These are phyloP conservation scores for Porites cylindrica DNA, from an alignment of 92 coral and sea anemone species.

Conservation along the genomic window DNA sequence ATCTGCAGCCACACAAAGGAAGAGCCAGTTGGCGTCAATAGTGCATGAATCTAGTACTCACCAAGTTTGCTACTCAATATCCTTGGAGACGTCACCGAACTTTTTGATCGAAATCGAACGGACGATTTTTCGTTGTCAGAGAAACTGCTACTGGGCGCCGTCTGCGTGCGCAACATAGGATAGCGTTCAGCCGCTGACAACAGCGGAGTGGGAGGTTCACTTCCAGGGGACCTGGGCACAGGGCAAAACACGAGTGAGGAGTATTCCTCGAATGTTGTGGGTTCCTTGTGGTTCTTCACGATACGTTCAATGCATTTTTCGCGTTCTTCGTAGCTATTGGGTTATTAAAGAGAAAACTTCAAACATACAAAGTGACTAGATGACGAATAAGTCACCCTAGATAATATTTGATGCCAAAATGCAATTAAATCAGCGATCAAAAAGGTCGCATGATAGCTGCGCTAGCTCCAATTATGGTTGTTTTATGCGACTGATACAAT, in stretches of 20 bases:
- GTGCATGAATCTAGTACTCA: constrained; percentile 5
- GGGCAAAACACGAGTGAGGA: constrained; percentile 93
- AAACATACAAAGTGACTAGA: background rate
- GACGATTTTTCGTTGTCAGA: constrained; percentile 49
- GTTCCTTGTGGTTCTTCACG: constrained; percentile 88
- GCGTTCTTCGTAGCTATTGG: constrained; percentile 91
- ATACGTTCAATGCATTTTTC: constrained; percentile 84
- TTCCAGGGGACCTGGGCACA: constrained; percentile 71
- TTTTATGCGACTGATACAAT: too few relatives aligned
- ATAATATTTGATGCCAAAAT: too few relatives aligned
- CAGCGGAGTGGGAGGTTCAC: constrained; percentile 86
- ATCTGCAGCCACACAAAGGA: background rate
- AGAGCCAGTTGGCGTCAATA: background rate
- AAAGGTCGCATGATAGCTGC: too few relatives aligned
- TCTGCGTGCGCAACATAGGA: constrained; percentile 61
- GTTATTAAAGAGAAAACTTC: background rate
- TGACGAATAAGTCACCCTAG: too few relatives aligned
- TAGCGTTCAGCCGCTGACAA: constrained; percentile 48
- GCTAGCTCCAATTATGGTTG: too few relatives aligned
- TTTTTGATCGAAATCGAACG: constrained; percentile 82
- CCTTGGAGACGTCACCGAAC: constrained; percentile 73
- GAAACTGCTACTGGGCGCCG: constrained; percentile 60
- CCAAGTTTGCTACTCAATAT: constrained; percentile 51
- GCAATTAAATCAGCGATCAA: too few relatives aligned
- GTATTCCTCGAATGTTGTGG: constrained; percentile 90